Conservation (phyloP, 1,140 invertebrate species). For the Drosophila rhopaloa region DNA sequence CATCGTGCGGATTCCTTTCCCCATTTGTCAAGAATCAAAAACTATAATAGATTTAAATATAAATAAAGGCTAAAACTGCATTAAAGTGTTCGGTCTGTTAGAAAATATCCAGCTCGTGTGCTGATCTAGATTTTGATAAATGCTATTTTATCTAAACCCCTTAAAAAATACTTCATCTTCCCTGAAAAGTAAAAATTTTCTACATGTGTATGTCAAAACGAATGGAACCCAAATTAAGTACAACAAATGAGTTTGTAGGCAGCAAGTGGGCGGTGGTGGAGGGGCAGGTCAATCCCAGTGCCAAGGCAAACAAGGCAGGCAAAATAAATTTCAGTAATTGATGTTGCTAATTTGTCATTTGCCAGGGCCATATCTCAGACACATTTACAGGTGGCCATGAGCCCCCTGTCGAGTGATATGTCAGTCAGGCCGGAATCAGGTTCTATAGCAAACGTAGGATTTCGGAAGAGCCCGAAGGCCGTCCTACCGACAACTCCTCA, state of each 20-base stretch:
- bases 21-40: too few relatives aligned
- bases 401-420: slow-evolving; percentile 58
- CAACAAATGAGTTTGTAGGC: slow-evolving; percentile 75
- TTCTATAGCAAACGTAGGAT: slow-evolving; percentile 14
- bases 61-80: too few relatives aligned
- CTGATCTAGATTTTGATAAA: too few relatives aligned
- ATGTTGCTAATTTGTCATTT: slow-evolving; percentile 81
- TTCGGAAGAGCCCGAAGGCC: slow-evolving; percentile 3
- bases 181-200: neutral
- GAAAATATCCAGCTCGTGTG: too few relatives aligned
- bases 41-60: too few relatives aligned
- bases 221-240: slow-evolving; percentile 73
- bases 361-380: slow-evolving; percentile 69
- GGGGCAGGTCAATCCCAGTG: slow-evolving; percentile 28
- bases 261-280: slow-evolving; percentile 14
- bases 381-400: slow-evolving; percentile 71
- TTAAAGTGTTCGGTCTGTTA: too few relatives aligned
- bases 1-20: too few relatives aligned
- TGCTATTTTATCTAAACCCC: too few relatives aligned
- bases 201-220: slow-evolving; percentile 8
- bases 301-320: slow-evolving; percentile 62
- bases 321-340: slow-evolving; percentile 83
- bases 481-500: slow-evolving; percentile 30
- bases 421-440: slow-evolving; percentile 29
- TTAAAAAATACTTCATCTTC: neutral